Evolutionary conservation across 2,797 vertebrate genomes (phyloP), one percentile per base, ranked within the genome.

Genomic region (Coendou prehensilis): DNA sequence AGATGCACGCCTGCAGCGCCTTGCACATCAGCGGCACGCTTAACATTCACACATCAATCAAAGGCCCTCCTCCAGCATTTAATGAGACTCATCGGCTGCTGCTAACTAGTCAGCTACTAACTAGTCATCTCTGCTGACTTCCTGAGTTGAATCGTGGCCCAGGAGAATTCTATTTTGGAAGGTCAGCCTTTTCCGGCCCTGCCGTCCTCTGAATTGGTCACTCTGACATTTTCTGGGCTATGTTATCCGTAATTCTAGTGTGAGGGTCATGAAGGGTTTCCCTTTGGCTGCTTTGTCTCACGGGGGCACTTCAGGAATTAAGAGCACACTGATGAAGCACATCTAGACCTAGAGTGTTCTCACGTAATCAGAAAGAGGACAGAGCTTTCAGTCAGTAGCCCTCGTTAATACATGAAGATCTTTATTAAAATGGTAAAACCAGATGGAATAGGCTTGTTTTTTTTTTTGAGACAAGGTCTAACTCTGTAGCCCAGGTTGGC

Each of bases 261-360:
- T 11, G 28, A 54, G 33, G 22, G 11, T 76, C 5, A 76, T 56
- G 50, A 56, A 63, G 22, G 45, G 30, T 2, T 80, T 59, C 30
- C 37, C 17, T 69, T 30, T 20, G 10, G 2, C 1, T 26, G 52
- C 50, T 69, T 81, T 45, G 33, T 81, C 30, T 57, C 20, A 56
- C 11, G 8, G 64, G 9, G 23, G n/a, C 20, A 10, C 9, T 73
- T 23, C 1, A 45, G 30, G 30, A 71, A 37, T 41, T 23, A n/a
- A 87, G 8, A 54, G 0, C 2, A 3, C 8, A 9, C 14, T n/a
- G 18, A 41, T 0, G 23, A 80, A 71, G 59, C 1, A 0, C 6
- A 45, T 13, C 79, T n/a, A 7, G 23, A 79, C 28, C 2, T 47
- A n/a, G 87, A 45, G 5, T 30, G 33, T 15, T 52, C 56, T 30